Evolutionary conservation across 1,140 invertebrate species (phyloP).

Genomic region (Microplitis demolitor): DNA sequence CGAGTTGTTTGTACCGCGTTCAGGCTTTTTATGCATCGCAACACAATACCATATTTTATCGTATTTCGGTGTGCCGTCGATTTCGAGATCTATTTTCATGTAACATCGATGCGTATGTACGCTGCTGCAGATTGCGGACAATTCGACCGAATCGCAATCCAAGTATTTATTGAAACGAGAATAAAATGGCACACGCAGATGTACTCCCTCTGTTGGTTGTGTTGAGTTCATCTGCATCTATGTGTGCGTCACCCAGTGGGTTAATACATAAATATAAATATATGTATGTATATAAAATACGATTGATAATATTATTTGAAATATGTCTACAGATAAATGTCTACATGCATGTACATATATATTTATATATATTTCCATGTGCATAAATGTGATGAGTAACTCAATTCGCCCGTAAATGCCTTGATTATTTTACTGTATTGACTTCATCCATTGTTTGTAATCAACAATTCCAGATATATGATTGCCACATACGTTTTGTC

Average conservation of each 20-base stretch:
- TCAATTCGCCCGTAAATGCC: no score
- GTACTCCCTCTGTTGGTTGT: no score
- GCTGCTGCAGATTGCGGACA: conserved; percentile 18
- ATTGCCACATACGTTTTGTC: neutral
- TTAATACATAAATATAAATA: no score
- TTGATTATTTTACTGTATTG: no score
- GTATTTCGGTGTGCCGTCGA: neutral
- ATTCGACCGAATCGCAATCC: conserved; percentile 2
- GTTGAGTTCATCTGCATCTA: neutral
- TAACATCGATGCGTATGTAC: conserved; percentile 16
- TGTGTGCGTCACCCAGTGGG: neutral
- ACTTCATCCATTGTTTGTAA: no score
- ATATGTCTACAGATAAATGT: neutral
- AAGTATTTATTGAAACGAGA: conserved; percentile 18
- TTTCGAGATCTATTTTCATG: conserved; percentile 16
- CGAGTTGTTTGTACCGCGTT: neutral
- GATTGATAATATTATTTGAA: neutral
- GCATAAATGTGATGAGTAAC: no score
- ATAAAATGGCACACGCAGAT: neutral
- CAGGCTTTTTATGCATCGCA: neutral
- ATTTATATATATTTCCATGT: no score
- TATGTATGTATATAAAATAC: no score
- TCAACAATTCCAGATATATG: no score
- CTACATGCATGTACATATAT: neutral
- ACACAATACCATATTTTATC: conserved; percentile 14